Conservation (phyloP, 2,888 invertebrate genomes). For the Carpatolechia fugitivella region DNA sequence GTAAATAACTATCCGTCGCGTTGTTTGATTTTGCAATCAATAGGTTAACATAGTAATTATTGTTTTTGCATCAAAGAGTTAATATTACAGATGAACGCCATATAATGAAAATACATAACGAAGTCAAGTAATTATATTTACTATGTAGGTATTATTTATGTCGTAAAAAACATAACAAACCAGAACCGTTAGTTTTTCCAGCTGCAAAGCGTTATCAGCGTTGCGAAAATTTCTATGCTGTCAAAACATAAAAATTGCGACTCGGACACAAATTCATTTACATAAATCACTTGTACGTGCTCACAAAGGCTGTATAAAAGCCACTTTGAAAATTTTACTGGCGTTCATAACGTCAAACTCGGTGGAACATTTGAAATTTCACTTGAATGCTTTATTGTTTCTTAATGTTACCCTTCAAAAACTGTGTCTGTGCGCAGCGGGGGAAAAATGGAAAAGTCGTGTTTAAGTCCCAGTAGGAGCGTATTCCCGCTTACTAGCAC, state of each 20-base stretch:
- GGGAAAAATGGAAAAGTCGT: constrained; percentile 63
- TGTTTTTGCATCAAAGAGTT: no score
- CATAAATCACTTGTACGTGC: constrained; percentile 52
- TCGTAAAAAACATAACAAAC: neutral
- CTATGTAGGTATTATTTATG: no score
- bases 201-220: neutral
- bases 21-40: no score
- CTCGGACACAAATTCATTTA: constrained; percentile 41
- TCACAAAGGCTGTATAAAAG: constrained; percentile 49
- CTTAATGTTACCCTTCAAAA: constrained; percentile 46
- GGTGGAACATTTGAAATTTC: constrained; percentile 34
- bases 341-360: constrained; percentile 39
- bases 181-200: neutral
- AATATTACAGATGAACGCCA: no score
- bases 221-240: neutral
- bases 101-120: no score
- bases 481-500: neutral
- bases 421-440: constrained; percentile 32
- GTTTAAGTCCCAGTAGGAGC: constrained; percentile 26
- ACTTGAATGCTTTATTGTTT: constrained; percentile 54
- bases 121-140: no score
- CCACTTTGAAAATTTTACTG: constrained; percentile 51
- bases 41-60: no score
- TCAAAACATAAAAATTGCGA: constrained; percentile 2
- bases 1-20: neutral